Evolutionary conservation across 2,888 invertebrate genomes (phyloP), one percentile per base, ranked within the genome.

Genomic region (Orchestes rusci): DNA sequence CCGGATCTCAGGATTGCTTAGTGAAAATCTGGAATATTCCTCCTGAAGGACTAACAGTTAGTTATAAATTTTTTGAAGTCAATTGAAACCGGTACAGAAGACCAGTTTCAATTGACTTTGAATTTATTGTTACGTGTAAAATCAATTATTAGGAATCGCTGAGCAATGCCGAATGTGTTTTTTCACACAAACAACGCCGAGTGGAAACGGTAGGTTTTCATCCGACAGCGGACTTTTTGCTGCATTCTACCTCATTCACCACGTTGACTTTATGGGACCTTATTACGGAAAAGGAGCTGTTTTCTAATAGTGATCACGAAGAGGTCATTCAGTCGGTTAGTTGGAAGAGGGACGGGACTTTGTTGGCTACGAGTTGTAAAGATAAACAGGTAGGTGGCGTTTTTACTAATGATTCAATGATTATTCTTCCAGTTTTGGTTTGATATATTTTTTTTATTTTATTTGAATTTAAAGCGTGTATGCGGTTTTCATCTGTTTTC

Each of bases 21-120:
- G 86, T 93, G 0, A 92, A 92, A 71, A 73, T 93, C 43, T 93
- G 93, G 93, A 81, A 86, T 60, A 84, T 93, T 60, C 91, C 91
- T 7, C 84, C 82, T 45, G 79, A 78, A 53, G 89, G 89, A 0
- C 66, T 91, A 43, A 56, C 54, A 39, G 58, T 58, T 44, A 48
- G 42, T 17, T 34, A 35, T 32, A 5, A 36, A 7, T 34, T 37
- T 28, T 34, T 37, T 16, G n/a, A n/a, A n/a, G n/a, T n/a, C n/a
- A n/a, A n/a, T n/a, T n/a, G 13, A 4, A 34, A 12, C n/a, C 7
- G 7, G 2, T 39, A 3, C 15, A 35, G 13, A 10, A 10, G 35
- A 10, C 5, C 4, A n/a, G 7, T 16, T 16, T 7, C 16, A 4
- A 7, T 35, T 17, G n/a, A n/a, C n/a, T n/a, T n/a, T n/a, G n/a